Conservation (phyloP, 2,113 vertebrate species). For the Equus quagga region DNA sequence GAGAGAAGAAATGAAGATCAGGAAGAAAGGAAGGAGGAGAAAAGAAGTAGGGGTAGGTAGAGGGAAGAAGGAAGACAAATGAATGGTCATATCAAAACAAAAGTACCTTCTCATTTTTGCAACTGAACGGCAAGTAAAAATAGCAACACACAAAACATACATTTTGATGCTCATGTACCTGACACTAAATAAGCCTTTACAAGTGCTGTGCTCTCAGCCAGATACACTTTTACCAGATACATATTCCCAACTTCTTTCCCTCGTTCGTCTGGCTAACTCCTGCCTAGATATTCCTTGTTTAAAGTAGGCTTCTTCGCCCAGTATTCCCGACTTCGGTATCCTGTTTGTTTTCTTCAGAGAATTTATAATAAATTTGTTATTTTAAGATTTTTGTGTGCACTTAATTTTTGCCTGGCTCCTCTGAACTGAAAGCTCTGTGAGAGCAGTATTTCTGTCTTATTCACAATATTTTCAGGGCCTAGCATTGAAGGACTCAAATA, state of each 20-base stretch:
- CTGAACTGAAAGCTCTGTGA: background rate
- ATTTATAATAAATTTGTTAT: background rate
- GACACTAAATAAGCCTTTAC: background rate
- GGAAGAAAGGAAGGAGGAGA: background rate
- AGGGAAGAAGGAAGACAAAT: background rate
- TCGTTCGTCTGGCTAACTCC: background rate
- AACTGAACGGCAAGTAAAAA: background rate
- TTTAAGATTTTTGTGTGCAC: background rate
- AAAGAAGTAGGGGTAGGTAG: background rate
- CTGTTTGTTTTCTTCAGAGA: background rate
- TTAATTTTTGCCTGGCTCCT: background rate
- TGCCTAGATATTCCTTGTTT: background rate
- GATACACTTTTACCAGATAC: background rate
- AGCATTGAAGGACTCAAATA: background rate
- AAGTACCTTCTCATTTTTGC: constrained; percentile 29
- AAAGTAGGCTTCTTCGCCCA: background rate
- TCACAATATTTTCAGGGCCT: background rate
- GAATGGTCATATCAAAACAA: background rate
- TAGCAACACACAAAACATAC: background rate
- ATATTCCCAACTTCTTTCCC: background rate
- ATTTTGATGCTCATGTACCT: background rate
- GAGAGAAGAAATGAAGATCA: background rate
- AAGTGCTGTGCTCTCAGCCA: background rate
- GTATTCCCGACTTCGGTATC: background rate
- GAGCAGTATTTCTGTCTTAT: background rate